Conservation (phyloP, 2,797 vertebrate species). For the Mico argentatus region DNA sequence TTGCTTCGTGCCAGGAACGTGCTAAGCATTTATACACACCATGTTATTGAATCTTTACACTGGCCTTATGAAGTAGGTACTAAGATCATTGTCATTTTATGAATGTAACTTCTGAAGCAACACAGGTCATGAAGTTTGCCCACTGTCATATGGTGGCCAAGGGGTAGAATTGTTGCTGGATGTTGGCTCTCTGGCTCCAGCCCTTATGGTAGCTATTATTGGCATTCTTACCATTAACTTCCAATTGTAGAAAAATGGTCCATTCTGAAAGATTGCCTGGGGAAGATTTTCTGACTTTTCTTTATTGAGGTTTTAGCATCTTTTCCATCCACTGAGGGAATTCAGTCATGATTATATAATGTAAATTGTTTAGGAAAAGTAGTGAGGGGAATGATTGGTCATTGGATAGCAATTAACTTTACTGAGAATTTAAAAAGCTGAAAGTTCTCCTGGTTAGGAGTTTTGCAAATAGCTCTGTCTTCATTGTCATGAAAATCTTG, state of each 20-base stretch:
- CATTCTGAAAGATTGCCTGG: background rate
- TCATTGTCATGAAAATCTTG: conserved; percentile 63
- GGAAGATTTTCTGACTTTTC: conserved; percentile 7
- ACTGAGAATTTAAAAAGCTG: background rate
- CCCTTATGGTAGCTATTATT: too few relatives aligned
- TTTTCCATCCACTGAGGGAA: background rate
- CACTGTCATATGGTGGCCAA: background rate
- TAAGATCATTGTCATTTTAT: background rate
- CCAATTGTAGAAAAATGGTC: background rate
- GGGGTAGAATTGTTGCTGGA: background rate
- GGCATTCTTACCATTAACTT: background rate
- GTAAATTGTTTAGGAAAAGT: background rate
- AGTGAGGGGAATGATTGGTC: background rate
- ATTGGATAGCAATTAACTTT: conserved; percentile 10
- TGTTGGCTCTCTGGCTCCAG: background rate
- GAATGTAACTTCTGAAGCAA: background rate
- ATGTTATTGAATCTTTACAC: background rate
- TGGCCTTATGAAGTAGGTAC: background rate
- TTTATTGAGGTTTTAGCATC: background rate
- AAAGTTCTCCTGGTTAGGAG: conserved; percentile 2
- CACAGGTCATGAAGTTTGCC: background rate
- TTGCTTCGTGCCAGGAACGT: too few relatives aligned
- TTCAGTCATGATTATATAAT: background rate
- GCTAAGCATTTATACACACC: background rate
- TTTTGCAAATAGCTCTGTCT: background rate